These are phyloP conservation scores for Netelia fuscicornis DNA, from an alignment of 2,888 invertebrate genomes.

Conservation along the genomic window DNA sequence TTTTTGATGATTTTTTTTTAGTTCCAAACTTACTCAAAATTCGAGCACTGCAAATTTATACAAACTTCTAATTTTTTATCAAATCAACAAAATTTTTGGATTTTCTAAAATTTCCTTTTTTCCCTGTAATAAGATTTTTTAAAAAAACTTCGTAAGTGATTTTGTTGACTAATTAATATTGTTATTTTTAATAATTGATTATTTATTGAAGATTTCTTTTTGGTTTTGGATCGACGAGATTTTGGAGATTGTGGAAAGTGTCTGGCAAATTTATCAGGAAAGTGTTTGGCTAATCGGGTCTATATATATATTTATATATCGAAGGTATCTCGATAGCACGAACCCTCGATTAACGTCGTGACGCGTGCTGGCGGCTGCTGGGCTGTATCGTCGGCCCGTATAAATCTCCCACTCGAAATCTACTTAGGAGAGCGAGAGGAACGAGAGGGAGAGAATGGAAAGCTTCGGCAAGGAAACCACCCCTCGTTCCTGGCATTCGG, in stretches of 20 bases:
- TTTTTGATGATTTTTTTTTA: background rate
- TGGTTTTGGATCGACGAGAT: background rate
- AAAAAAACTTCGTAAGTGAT: background rate
- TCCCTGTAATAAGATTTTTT: background rate
- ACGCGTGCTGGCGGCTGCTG: conserved; percentile 63
- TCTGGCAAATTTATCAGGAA: conserved; percentile 29
- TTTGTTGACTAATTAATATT: background rate
- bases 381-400: conserved; percentile 74
- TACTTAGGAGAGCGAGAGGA: conserved; percentile 74
- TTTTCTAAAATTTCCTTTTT: background rate
- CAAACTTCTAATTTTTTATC: conserved; percentile 67
- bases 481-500: conserved; percentile 59
- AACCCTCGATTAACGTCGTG: conserved; percentile 70
- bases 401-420: conserved; percentile 80
- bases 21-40: conserved; percentile 49
- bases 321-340: conserved; percentile 66
- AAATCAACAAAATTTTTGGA: background rate
- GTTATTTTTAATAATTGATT: background rate
- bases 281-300: conserved; percentile 58
- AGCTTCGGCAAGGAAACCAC: conserved; percentile 68
- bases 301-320: conserved; percentile 29
- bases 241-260: conserved; percentile 12
- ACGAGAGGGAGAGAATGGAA: conserved; percentile 42
- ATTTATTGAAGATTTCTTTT: background rate
- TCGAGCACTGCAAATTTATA: conserved; percentile 69